A percentile compares a stretch with the other conserved stretches of the same genome.
phyloP scores from a whole-genome alignment of 2,797 vertebrate species.

The Helarctos malayanus region DNA sequence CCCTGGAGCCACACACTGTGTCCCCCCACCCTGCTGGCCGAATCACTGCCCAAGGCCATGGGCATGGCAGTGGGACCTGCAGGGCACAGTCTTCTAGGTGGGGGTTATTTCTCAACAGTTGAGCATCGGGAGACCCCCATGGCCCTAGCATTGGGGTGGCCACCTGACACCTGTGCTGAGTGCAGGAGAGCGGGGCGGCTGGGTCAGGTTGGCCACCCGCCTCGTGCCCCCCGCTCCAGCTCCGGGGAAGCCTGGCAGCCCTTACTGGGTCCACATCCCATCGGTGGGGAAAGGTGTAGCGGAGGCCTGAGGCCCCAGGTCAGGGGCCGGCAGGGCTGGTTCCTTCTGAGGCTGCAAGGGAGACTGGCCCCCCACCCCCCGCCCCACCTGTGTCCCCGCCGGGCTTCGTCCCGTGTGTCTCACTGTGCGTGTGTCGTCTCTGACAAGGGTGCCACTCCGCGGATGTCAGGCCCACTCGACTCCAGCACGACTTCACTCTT shows the following conservation, averaged over 20 bases:
- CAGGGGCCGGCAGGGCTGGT: background rate
- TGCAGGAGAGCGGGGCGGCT: background rate
- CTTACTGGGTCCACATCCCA: background rate
- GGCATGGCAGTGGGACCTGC: too few species aligned
- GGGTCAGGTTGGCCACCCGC: background rate
- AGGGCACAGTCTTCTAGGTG: background rate
- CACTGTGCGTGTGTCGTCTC: background rate
- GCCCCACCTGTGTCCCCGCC: background rate
- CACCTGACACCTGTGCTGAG: background rate
- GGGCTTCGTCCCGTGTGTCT: background rate
- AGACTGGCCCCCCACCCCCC: background rate
- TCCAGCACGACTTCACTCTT: background rate
- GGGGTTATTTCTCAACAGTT: background rate
- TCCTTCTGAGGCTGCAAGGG: background rate
- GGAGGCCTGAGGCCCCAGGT: background rate
- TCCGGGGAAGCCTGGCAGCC: background rate
- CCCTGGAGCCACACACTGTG: background rate
- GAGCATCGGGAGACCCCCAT: background rate
- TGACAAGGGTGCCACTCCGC: accelerated
- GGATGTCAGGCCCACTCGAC: background rate
- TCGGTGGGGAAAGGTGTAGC: background rate
- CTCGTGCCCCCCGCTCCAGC: accelerated
- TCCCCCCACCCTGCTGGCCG: background rate
- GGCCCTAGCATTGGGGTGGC: background rate
- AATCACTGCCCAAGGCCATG: background rate